Percentiles rank a stretch among this genome's conserved stretches.
Evolutionary conservation across 2,797 vertebrate genomes (phyloP).

Genomic region (Sebastes vulpes): DNA sequence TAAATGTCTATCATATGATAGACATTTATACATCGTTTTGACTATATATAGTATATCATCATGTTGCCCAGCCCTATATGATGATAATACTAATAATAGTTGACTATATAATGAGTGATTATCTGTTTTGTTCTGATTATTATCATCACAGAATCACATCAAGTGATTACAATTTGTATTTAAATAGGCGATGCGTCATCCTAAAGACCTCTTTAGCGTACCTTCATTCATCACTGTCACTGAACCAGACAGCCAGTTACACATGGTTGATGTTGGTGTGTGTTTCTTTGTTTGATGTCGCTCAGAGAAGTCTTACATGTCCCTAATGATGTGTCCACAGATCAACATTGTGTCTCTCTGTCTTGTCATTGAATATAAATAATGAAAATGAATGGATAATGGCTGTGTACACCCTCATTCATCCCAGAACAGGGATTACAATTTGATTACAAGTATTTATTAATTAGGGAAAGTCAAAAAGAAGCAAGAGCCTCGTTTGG

Average conservation of each 20-base stretch:
- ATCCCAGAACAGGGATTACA: constrained; percentile 61
- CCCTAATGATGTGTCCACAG: neutral
- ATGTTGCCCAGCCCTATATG: no score
- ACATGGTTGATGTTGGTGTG: neutral
- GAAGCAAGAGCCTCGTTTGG: constrained; percentile 47
- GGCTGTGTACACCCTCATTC: neutral
- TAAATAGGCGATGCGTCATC: constrained; percentile 6
- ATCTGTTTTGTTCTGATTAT: neutral
- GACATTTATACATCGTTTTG: no score
- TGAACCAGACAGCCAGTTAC: neutral
- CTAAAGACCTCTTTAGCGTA: neutral
- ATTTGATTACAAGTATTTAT: constrained; percentile 64
- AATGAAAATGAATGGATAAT: constrained; percentile 25
- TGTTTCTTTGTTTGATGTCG: neutral
- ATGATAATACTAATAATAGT: neutral
- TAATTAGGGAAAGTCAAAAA: constrained; percentile 63
- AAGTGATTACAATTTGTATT: neutral
- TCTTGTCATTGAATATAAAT: constrained; percentile 27
- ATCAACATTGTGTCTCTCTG: neutral
- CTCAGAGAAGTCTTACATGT: neutral
- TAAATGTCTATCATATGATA: no score
- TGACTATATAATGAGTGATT: neutral
- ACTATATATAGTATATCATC: no score
- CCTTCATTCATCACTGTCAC: constrained; percentile 40
- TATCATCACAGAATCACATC: constrained; percentile 10